These are phyloP conservation scores for Desmodus rotundus DNA, from an alignment of 2,113 vertebrate genomes.

Conservation along the genomic window DNA sequence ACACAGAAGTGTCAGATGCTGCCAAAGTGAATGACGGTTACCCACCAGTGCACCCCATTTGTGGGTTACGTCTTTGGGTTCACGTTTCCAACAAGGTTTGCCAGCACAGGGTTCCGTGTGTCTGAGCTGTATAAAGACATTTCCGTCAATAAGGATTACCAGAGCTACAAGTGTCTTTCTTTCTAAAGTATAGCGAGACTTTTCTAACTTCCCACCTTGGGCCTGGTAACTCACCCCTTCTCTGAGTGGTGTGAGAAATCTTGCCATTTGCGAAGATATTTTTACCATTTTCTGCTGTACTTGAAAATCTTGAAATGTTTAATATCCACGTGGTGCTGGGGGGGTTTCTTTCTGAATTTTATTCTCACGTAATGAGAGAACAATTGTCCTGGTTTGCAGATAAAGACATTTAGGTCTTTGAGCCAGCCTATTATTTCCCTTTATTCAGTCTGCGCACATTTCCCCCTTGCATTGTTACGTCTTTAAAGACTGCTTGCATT, in stretches of 20 bases:
- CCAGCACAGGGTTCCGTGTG: no score
- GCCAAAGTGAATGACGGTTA: background rate
- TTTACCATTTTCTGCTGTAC: background rate
- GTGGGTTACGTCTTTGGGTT: background rate
- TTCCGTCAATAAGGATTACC: background rate
- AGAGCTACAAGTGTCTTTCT: background rate
- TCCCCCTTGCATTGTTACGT: background rate
- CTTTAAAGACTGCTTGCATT: background rate
- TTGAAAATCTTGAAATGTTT: background rate
- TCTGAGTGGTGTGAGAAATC: background rate
- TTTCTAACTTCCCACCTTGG: background rate
- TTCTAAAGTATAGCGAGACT: background rate
- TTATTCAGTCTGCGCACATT: background rate
- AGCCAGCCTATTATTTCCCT: background rate
- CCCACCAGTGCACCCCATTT: fast-evolving
- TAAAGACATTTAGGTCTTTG: background rate
- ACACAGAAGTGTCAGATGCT: background rate
- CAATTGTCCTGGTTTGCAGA: background rate
- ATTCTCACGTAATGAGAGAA: background rate
- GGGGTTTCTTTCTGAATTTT: background rate
- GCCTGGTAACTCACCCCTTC: background rate
- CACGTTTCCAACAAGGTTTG: background rate
- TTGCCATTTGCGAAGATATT: background rate
- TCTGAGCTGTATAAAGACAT: no score
- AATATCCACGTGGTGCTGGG: background rate